phyloP scores from a whole-genome alignment of 2,797 vertebrate genomes.

The Pseudochromis fuscus region DNA sequence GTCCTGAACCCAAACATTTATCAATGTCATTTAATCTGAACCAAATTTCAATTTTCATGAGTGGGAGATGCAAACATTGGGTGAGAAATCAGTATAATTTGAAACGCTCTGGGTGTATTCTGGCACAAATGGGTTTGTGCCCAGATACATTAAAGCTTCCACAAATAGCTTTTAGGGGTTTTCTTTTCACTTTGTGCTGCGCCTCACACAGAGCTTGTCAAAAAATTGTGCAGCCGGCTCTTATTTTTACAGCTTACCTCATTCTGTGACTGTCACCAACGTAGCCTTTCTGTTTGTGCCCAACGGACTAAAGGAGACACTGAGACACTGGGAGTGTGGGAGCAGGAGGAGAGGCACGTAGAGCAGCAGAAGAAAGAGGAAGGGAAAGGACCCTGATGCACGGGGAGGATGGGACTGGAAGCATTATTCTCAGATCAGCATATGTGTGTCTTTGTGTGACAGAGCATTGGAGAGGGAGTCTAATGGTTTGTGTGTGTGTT shows the following conservation, averaged over 20 bases:
- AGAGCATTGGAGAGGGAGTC: constrained; percentile 74
- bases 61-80: constrained; percentile 84
- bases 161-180: constrained; percentile 80
- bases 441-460: constrained; percentile 82
- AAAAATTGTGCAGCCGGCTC: constrained; percentile 75
- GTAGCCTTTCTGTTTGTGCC: constrained; percentile 77
- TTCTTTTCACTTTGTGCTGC: constrained; percentile 77
- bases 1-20: constrained; percentile 74
- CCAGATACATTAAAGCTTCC: constrained; percentile 80
- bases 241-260: constrained; percentile 80
- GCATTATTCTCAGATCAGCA: constrained; percentile 83
- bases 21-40: constrained; percentile 83
- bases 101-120: constrained; percentile 82
- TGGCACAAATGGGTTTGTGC: constrained; percentile 83
- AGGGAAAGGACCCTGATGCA: constrained; percentile 74
- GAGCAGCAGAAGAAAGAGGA: constrained; percentile 69
- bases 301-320: constrained; percentile 76
- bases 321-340: constrained; percentile 77
- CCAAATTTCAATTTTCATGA: constrained; percentile 85
- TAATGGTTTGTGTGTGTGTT: constrained; percentile 68
- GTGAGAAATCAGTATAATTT: constrained; percentile 85
- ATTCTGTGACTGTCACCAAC: constrained; percentile 78
- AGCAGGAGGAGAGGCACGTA: constrained; percentile 68
- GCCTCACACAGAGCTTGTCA: constrained; percentile 82
- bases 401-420: constrained; percentile 78